These are phyloP conservation scores for Centropristis striata DNA, from an alignment of 2,113 vertebrate genomes.

Conservation along the genomic window DNA sequence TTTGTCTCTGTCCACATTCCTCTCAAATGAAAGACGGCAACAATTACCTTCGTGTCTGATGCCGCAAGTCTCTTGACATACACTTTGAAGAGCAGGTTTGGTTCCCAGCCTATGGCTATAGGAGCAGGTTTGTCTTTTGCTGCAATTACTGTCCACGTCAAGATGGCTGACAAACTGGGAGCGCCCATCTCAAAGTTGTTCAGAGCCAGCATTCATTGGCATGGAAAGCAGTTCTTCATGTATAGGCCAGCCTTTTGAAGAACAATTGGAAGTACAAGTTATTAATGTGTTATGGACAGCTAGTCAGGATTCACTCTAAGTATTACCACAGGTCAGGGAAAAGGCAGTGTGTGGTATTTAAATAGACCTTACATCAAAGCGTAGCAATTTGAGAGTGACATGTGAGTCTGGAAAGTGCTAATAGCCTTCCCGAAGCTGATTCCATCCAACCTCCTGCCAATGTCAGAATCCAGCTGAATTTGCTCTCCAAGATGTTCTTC, in stretches of 20 bases:
- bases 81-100: constrained; percentile 70
- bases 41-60: constrained; percentile 71
- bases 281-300: constrained; percentile 46
- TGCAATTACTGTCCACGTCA: constrained; percentile 60
- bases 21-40: constrained; percentile 75
- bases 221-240: constrained; percentile 51
- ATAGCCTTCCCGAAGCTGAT: constrained; percentile 72
- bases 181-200: constrained; percentile 32
- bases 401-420: constrained; percentile 76
- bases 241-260: constrained; percentile 38
- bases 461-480: constrained; percentile 83
- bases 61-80: constrained; percentile 70
- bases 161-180: constrained; percentile 51
- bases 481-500: constrained; percentile 82
- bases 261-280: constrained; percentile 50
- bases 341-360: constrained; percentile 53
- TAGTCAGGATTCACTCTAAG: constrained; percentile 60
- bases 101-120: constrained; percentile 44
- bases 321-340: constrained; percentile 67
- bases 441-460: constrained; percentile 76
- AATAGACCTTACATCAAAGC: constrained; percentile 69
- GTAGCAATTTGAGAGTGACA: constrained; percentile 70
- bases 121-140: constrained; percentile 27
- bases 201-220: constrained; percentile 52
- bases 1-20: constrained; percentile 79